phyloP scores from a whole-genome alignment of 2,113 vertebrate species.

The Anoura caudifer region DNA sequence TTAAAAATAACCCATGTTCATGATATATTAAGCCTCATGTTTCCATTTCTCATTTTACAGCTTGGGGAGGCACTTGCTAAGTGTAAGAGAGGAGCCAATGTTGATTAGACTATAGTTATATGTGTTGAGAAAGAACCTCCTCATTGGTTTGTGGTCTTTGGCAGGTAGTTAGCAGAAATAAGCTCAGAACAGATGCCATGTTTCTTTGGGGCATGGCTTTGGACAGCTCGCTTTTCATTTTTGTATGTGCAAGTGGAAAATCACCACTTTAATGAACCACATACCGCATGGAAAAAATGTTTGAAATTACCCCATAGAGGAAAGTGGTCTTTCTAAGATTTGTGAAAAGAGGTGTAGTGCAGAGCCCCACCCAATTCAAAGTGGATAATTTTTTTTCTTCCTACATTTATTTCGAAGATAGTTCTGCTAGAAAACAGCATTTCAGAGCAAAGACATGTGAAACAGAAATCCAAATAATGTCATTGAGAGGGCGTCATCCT shows the following conservation, averaged over 20 bases:
- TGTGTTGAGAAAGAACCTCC: neutral
- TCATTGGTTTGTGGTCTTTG: conserved; percentile 25
- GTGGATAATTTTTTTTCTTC: neutral
- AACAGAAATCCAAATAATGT: neutral
- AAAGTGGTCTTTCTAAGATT: conserved; percentile 11
- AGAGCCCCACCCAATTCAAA: conserved; percentile 22
- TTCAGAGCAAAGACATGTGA: neutral
- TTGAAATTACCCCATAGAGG: conserved; percentile 10
- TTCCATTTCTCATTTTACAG: conserved; percentile 7
- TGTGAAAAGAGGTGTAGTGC: neutral
- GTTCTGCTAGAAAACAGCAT: neutral
- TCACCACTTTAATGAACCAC: conserved; percentile 50
- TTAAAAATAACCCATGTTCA: neutral
- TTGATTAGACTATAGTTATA: neutral
- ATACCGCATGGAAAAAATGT: neutral
- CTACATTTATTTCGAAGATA: conserved; percentile 35
- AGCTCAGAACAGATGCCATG: conserved; percentile 25
- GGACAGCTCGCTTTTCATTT: conserved; percentile 40
- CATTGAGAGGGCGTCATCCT: neutral
- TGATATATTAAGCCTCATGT: neutral
- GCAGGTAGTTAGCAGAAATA: conserved; percentile 53
- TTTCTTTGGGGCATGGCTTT: neutral
- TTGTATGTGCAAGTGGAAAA: conserved; percentile 65
- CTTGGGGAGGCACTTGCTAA: neutral
- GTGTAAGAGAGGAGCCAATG: neutral